Percentiles rank a stretch among this genome's conserved stretches.
These are phyloP conservation scores for Papilio gigon DNA, from an alignment of 2,888 invertebrate genomes.

Conservation along the genomic window DNA sequence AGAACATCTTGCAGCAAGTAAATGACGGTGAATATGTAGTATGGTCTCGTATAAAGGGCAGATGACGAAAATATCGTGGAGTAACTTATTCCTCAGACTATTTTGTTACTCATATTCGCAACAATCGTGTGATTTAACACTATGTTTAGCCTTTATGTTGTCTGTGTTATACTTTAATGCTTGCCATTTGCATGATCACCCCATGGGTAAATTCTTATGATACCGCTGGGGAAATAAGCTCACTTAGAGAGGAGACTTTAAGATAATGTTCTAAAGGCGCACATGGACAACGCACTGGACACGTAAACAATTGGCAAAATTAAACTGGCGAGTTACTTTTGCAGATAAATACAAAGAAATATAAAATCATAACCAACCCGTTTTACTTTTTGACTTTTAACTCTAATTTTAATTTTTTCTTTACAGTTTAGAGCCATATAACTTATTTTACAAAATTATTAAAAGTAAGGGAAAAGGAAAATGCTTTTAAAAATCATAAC, in stretches of 20 bases:
- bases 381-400: slow-evolving; percentile 1
- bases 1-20: no score
- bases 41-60: no score
- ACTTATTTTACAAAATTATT: background rate
- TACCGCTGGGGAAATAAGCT: background rate
- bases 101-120: no score
- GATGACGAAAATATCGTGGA: no score
- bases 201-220: background rate
- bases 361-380: slow-evolving; percentile 26
- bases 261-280: no score
- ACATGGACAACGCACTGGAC: background rate
- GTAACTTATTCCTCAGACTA: no score
- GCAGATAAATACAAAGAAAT: background rate
- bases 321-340: background rate
- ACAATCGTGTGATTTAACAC: no score
- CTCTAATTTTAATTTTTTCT: background rate
- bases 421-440: background rate
- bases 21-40: no score
- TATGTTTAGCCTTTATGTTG: background rate
- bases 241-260: no score
- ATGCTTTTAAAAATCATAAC: slow-evolving; percentile 17
- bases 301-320: background rate
- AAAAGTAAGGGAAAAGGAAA: background rate
- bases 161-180: background rate
- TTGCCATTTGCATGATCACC: background rate